Evolutionary conservation across 2,113 vertebrate species (phyloP).

Genomic region (Riparia riparia): DNA sequence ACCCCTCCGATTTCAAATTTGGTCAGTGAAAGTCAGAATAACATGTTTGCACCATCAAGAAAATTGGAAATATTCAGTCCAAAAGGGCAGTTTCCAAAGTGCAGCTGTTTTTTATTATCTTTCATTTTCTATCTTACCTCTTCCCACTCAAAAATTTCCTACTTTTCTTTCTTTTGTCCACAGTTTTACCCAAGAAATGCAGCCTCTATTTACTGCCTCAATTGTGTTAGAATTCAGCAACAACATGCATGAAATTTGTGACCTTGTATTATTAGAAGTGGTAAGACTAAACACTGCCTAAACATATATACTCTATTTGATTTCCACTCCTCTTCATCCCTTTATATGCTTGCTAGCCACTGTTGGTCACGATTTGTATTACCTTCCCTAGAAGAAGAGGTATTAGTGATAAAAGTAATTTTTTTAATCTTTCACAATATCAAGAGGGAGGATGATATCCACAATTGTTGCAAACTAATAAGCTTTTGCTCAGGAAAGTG

Average conservation of each 20-base stretch:
- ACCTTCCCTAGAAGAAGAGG: not conserved
- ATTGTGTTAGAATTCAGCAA: not conserved
- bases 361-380: not conserved
- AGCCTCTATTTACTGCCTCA: not conserved
- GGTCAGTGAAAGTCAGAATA: not conserved
- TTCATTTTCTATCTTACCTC: not conserved
- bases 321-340: rapidly evolving
- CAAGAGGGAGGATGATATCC: not conserved
- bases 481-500: not conserved
- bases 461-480: not conserved
- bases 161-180: not conserved
- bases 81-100: not conserved
- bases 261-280: not conserved
- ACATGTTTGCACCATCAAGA: not conserved
- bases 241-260: not conserved
- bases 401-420: not conserved
- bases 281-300: rapidly evolving
- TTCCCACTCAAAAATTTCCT: not conserved
- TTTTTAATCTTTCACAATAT: not conserved
- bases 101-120: not conserved
- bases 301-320: not conserved
- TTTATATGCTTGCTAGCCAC: not conserved
- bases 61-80: not conserved
- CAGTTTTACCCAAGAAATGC: not conserved
- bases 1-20: not conserved